A percentile compares a stretch with the other conserved stretches of the same genome.
These are phyloP conservation scores for Centropus unirufus DNA, from an alignment of 2,113 vertebrate species.

Conservation along the genomic window DNA sequence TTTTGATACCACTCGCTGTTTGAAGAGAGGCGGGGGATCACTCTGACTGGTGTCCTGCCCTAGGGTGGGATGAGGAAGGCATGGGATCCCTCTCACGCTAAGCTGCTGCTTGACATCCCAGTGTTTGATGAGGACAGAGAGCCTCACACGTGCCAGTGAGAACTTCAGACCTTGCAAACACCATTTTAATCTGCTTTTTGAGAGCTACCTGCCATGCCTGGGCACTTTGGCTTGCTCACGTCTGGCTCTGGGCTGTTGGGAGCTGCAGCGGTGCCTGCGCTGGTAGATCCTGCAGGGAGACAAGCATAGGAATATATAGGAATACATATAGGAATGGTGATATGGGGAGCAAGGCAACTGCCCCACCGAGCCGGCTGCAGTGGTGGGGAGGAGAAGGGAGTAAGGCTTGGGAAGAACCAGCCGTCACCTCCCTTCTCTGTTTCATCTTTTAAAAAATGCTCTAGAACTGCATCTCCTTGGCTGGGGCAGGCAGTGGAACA, in stretches of 20 bases:
- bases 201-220: not conserved
- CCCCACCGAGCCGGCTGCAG: not conserved
- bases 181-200: fast-evolving
- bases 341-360: not conserved
- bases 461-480: not conserved
- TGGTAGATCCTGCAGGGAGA: not conserved
- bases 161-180: not conserved
- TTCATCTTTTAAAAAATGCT: not conserved
- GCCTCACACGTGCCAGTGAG: fast-evolving
- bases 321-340: not conserved
- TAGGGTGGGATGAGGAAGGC: not conserved
- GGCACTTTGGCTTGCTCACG: not conserved
- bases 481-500: not conserved
- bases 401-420: not conserved
- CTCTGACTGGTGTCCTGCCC: fast-evolving
- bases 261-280: not conserved
- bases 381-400: not conserved
- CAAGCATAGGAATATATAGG: not conserved
- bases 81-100: not conserved
- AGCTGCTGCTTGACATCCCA: fast-evolving
- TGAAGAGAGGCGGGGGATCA: not conserved
- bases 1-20: fast-evolving
- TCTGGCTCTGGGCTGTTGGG: not conserved
- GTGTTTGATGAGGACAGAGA: not conserved
- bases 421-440: not conserved